Evolutionary conservation across 2,888 invertebrate species (phyloP), one percentile per base, ranked within the genome.

Genomic region (Xanthia icteritia): DNA sequence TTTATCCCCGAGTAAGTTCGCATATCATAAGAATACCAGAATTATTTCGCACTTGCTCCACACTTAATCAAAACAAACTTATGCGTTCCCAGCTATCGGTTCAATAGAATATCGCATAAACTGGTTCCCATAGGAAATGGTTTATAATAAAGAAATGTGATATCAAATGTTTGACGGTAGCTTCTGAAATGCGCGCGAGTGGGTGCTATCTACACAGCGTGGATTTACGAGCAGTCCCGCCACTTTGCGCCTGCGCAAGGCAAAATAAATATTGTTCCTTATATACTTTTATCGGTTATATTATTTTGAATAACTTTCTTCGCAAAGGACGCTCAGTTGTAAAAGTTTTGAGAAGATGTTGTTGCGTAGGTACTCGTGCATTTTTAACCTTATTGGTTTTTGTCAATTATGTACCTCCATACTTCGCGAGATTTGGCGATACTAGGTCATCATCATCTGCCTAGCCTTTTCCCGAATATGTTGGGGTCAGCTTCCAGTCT

Each of bases 141-240:
- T 85, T 89, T 82, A 90, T 91, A 90, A 90, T 92, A 92, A 90
- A 92, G 91, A 91, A 91, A 89, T 91, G 90, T 89, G 90, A 92
- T 94, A 94, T 93, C 92, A 90, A 90, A 87, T 89, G 90, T 91
- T 92, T 93, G 94, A 94, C 94, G 91, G 91, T 90, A 91, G 96
- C 96, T 94, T 91, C 95, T 94, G 95, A 92, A 92, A 92, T 94
- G 93, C 93, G 94, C 94, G 91, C 87, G 94, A 93, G 95, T 96
- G 94, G 95, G 94, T 92, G 94, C 92, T 93, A 92, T 92, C 93
- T 88, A 78, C 74, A 64, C 73, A 76, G 82, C 79, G 81, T 83
- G 88, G 90, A 94, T 94, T 94, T 95, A 94, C 91, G 92, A 91
- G 87, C 86, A 81, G 79, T 85, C 86, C 85, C 82, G 87, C 90